Base-by-base conservation (phyloP, 2,797 vertebrate species). In the Rhynchonycteris naso region DNA sequence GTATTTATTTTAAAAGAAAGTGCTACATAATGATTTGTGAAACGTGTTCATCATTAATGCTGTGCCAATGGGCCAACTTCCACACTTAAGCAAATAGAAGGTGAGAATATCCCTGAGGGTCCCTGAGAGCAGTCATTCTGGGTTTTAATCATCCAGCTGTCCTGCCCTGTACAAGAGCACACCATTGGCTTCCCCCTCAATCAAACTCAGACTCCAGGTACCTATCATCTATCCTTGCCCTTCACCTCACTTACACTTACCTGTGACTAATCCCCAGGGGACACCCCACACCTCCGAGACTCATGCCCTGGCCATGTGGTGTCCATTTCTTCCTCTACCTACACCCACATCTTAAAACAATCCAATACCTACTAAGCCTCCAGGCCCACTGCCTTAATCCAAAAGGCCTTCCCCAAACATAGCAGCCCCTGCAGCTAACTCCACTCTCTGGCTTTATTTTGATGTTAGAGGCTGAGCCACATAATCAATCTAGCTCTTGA, bases 1-100 rank as follows among this genome's bases (percentile, higher is more conserved):
- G 3, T 66, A 68, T 63, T 71, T 95, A 80, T 87, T 95, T 79
- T 35, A 71, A 94, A 92, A 78, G 66, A 86, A 91, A 71, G 43
- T 54, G 58, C 78, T 79, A 56, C 10, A 5, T 22, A 35, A 83
- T 63, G 84, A 58, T 52, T 93, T 82, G 76, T 68, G 91, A 47
- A 71, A 50, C 30, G 43, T 43, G 56, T 83, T 86, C 43, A 43
- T 43, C 43, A 43, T 43, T 47, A 80, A 75, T 26, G 19, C 19
- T 82, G 58, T 90, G 58, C 52, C 91, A 66, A 24, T 54, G 35
- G 90, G 56, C n/a, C 43, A 58, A 2, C 75, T 72, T 88, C 56
- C 74, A 78, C 61, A 82, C 84, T 82, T 71, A 5, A 47, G 71
- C 43, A 24, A 72, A 80, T 13, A 33, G 21, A 90, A 50, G 33